Evolutionary conservation across 2,888 invertebrate genomes (phyloP).

Genomic region (Gortyna flavago): DNA sequence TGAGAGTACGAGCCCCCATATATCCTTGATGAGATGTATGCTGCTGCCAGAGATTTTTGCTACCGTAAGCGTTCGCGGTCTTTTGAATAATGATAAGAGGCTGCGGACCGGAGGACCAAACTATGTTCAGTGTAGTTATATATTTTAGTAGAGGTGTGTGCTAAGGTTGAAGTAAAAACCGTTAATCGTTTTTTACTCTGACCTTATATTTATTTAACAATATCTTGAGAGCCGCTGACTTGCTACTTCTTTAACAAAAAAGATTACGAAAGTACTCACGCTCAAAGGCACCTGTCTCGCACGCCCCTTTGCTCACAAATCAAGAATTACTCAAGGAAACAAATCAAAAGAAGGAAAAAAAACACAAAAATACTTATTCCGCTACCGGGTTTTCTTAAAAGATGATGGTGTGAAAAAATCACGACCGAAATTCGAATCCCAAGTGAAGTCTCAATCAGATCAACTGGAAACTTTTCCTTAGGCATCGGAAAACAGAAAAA

Average conservation of each 20-base stretch:
- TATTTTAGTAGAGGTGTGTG: neutral
- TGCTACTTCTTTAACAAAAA: slow-evolving; percentile 45
- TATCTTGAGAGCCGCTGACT: slow-evolving; percentile 10
- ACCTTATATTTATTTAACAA: slow-evolving; percentile 9
- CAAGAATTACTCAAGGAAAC: slow-evolving; percentile 57
- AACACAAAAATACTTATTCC: slow-evolving; percentile 51
- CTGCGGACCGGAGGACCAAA: slow-evolving; percentile 18
- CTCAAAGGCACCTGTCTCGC: slow-evolving; percentile 34
- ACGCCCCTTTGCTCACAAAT: slow-evolving; percentile 48
- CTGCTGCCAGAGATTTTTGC: slow-evolving; percentile 68
- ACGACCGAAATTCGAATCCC: slow-evolving; percentile 44
- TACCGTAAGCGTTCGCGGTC: slow-evolving; percentile 61
- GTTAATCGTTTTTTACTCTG: too few relatives aligned
- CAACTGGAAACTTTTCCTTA: slow-evolving; percentile 60
- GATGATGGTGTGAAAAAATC: slow-evolving; percentile 60
- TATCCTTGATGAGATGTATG: slow-evolving; percentile 68
- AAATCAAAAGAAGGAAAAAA: slow-evolving; percentile 54
- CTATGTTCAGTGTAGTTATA: slow-evolving; percentile 3
- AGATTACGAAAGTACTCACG: slow-evolving; percentile 38
- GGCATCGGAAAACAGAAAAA: slow-evolving; percentile 49
- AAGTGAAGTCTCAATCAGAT: slow-evolving; percentile 62
- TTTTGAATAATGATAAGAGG: slow-evolving; percentile 72
- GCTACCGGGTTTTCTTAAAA: slow-evolving; percentile 57
- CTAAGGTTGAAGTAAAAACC: neutral
- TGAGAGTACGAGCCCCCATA: slow-evolving; percentile 68